A percentile compares a stretch with the other conserved stretches of the same genome.
Evolutionary conservation across 2,113 vertebrate species (phyloP).

Genomic region (Toxostoma redivivum): DNA sequence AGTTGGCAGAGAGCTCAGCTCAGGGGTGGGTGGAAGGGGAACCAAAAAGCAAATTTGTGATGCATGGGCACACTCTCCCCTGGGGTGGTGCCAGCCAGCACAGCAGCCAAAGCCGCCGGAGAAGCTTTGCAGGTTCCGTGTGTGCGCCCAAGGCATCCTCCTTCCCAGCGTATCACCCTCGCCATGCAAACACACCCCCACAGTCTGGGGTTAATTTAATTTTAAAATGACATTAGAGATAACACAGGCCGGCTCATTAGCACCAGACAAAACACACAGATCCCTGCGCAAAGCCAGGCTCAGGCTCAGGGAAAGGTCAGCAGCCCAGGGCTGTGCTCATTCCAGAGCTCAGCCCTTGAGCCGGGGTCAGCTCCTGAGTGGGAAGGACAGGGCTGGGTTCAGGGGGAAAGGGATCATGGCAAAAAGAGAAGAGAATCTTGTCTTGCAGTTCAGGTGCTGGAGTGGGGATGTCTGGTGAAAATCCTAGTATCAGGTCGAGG

Average conservation of each 20-base stretch:
- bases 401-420: not conserved
- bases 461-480: not conserved
- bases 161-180: slow-evolving; percentile 40
- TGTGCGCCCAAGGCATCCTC: slow-evolving; percentile 61
- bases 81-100: slow-evolving; percentile 64
- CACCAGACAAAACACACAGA: slow-evolving; percentile 44
- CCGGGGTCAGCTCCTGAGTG: rapidly evolving
- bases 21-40: slow-evolving; percentile 64
- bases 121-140: slow-evolving; percentile 59
- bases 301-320: not conserved
- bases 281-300: not conserved
- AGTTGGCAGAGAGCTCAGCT: slow-evolving; percentile 64
- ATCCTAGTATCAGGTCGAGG: not conserved
- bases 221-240: slow-evolving; percentile 46
- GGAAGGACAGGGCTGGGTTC: not conserved
- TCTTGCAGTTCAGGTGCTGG: not conserved
- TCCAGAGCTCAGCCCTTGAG: not conserved
- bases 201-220: slow-evolving; percentile 58
- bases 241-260: slow-evolving; percentile 54
- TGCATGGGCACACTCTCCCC: slow-evolving; percentile 65
- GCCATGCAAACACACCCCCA: slow-evolving; percentile 62
- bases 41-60: slow-evolving; percentile 63
- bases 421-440: not conserved
- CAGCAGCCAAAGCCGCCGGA: slow-evolving; percentile 49
- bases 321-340: not conserved